Percentiles rank a stretch among this genome's conserved stretches.
Evolutionary conservation across 2,797 vertebrate species (phyloP).

Genomic region (Notolabrus celidotus): DNA sequence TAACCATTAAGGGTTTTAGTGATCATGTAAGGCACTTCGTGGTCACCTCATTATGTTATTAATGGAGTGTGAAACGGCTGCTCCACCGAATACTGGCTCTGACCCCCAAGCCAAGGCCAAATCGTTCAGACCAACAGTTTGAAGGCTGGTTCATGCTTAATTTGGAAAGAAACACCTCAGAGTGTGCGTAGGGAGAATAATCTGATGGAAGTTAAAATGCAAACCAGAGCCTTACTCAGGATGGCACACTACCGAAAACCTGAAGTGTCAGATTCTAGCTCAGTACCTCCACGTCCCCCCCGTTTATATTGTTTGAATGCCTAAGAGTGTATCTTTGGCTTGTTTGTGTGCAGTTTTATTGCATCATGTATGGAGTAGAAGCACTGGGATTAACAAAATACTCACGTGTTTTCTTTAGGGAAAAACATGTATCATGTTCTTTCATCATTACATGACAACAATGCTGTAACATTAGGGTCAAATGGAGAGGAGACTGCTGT

Average conservation of each 20-base stretch:
- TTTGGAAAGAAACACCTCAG: constrained; percentile 37
- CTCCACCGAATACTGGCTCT: constrained; percentile 18
- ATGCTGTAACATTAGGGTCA: not conserved
- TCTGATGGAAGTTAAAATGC: constrained; percentile 18
- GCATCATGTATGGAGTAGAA: no score
- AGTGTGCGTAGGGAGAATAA: constrained; percentile 8
- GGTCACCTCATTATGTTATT: constrained; percentile 75
- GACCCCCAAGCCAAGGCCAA: constrained; percentile 27
- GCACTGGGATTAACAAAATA: not conserved
- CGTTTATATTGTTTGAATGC: no score
- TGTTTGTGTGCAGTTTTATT: no score
- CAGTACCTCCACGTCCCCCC: constrained; percentile 6
- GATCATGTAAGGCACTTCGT: constrained; percentile 55
- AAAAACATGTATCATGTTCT: not conserved
- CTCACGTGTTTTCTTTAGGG: not conserved
- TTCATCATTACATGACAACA: no score
- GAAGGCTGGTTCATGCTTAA: constrained; percentile 36
- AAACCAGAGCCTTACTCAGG: not conserved
- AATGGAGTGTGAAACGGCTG: constrained; percentile 77
- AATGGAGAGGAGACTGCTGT: not conserved
- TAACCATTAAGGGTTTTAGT: constrained; percentile 64
- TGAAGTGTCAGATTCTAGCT: constrained; percentile 4
- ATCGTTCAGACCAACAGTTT: constrained; percentile 35
- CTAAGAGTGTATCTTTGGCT: no score
- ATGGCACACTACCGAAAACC: not conserved